Base-by-base conservation (phyloP, 2,888 invertebrate species). In the Troides helena region DNA sequence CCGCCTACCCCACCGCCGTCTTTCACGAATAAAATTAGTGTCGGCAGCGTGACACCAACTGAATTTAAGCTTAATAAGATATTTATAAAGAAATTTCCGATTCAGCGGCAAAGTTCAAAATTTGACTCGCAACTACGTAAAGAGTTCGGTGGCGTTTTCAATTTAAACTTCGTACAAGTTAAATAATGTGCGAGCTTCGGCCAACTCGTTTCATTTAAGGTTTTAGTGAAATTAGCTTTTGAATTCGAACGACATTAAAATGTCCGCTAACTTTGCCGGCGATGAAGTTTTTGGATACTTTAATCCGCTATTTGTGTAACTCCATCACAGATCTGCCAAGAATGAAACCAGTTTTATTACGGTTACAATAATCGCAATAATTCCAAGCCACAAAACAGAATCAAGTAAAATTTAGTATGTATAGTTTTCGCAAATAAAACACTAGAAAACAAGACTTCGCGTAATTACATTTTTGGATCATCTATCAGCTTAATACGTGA, bases 1-100 rank as follows among this genome's bases (percentile, higher is more conserved):
- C 76, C 76, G 74, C 78, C 78, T 79, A 74, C 77, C 79, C 86
- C 83, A 82, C 81, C 84, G 85, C 85, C 90, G 90, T 90, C 91
- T 88, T 85, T 91, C 86, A 86, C 86, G 87, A 89, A 92, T 90
- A 87, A 92, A 89, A 92, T 92, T 92, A 92, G 90, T 90, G 92
- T 92, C 92, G 87, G 92, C 92, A 89, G 86, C 89, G 89, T 90
- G 92, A 92, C 92, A 92, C 90, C 91, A 88, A 92, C 90, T 87
- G 89, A 92, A 89, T 92, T 92, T 91, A 88, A 91, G 87, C 92
- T 80, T 91, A 90, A 91, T 92, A 92, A 91, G 88, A 90, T 92
- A 92, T 92, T 92, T 92, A 92, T 92, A 91, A 91, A 91, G 92
- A 91, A 88, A 90, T 92, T 90, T 91, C 90, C 90, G 85, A 92